Evolutionary conservation across 1,140 invertebrate genomes (phyloP), one percentile per base, ranked within the genome.

Genomic region (Helicorthomorpha holstii): DNA sequence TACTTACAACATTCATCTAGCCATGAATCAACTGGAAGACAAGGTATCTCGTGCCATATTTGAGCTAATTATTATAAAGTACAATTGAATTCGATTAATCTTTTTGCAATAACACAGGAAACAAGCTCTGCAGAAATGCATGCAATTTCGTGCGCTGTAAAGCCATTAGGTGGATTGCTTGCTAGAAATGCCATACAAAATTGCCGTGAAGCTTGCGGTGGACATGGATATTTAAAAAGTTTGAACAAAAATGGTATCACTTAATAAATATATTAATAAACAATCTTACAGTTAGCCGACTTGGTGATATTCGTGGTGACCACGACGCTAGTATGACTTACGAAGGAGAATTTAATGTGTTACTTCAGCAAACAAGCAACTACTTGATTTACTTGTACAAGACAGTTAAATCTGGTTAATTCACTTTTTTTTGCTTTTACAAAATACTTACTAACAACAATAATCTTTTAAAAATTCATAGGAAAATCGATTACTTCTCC

Each of bases 281-380:
- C 29, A 7, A 16, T 34, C 16, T 4, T 63, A 53, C 64, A 75
- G 82, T 78, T 19, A 73, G 83, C 52, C 75, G 85, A 57, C 68
- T 94, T 44, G 83, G 84, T n/a, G 78, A 84, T 54, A 68, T 94
- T 44, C 75, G 87, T 51, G 80, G 82, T 67, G 83, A 92, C 65
- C 81, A 93, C 67, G 92, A 97, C 70, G 83, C 88, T 0, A 88
- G 86, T 58, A 83, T 82, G 57, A 96, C 91, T 0, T 96, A 94
- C 61, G 92, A 97, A 71, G 93, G 92, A 3, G 92, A 97, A 66
- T 94, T 93, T 69, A 92, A 92, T 68, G 88, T 97, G 38, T 71
- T 97, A 3, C 76, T 90, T 10, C 92, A 96, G 64, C 93, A 97
- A 73, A 80, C 89, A 0, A 87, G 83, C 63, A 96, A 96, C 66